Base-by-base conservation (phyloP, 1,140 invertebrate genomes). In the Achroia grisella region DNA sequence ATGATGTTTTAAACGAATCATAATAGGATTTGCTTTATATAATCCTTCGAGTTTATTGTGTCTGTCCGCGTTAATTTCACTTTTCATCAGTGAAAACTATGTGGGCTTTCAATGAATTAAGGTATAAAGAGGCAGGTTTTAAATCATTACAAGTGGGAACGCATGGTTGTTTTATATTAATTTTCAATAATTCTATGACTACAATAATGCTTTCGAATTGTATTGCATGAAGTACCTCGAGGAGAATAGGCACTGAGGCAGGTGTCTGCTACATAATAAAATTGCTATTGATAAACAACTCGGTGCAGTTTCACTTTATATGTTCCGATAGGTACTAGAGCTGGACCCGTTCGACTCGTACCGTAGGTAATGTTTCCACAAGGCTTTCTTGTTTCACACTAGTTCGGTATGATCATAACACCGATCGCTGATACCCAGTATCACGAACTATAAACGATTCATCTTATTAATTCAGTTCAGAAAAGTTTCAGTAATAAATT, bases 231-330 rank as follows among this genome's bases (percentile, higher is more conserved):
- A 37, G 35, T 6, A 17, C 14, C 35, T 6, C 29, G 14, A 4
- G 35, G 44, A 32, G 35, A 17, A 37, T 37, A 12, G 9, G 37
- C 17, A 44, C 31, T 28, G 36, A 40, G 41, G 56, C 67, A 71
- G 63, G 66, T 70, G 67, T 69, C 59, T 44, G 47, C 49, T 55
- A 63, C 62, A 75, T 71, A 80, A 75, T 71, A 64, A 75, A 77
- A 75, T 70, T 70, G 66, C 71, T 73, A 64, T 68, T 80, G 71
- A 80, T 71, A 77, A 70, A 68, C 62, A 60, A 48, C 56, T 60
- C 36, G 47, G 11, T 39, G 52, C 48, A 71, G 67, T 80, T 80
- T 77, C 76, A 77, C 73, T 77, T 71, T 58, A 67, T 68, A 69
- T 61, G 50, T 49, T 56, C 41, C 48, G 64, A 72, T 64, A 69